phyloP scores from a whole-genome alignment of 2,888 invertebrate species.

The Thera obeliscata region DNA sequence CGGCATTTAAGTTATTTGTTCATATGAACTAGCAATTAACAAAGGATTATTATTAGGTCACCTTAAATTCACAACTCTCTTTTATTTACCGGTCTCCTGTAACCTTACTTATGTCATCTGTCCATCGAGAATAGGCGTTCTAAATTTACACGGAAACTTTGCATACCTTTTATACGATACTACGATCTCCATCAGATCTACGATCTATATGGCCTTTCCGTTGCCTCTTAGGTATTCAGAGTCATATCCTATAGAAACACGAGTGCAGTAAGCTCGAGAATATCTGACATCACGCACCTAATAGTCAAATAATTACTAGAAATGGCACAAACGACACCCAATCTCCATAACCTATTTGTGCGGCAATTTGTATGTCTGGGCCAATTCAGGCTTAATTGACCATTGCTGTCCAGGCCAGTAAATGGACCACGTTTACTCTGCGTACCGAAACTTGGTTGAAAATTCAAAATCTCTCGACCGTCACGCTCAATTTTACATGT shows the following conservation, averaged over 20 bases:
- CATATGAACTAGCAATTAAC: too few species aligned
- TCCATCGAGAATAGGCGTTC: too few species aligned
- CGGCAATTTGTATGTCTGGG: conserved; percentile 42
- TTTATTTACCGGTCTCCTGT: too few species aligned
- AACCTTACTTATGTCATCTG: too few species aligned
- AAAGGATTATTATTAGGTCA: too few species aligned
- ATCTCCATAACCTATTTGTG: conserved; percentile 39
- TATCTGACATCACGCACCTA: conserved; percentile 13
- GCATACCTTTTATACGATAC: too few species aligned
- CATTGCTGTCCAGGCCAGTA: conserved; percentile 33
- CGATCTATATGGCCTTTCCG: too few species aligned
- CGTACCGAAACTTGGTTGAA: conserved; percentile 30
- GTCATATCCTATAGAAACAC: neutral
- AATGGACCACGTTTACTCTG: conserved; percentile 47
- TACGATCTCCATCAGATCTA: too few species aligned
- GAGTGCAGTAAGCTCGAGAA: neutral
- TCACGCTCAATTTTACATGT: conserved; percentile 56
- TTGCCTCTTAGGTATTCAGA: too few species aligned
- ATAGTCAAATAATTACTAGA: conserved; percentile 9
- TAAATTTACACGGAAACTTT: too few species aligned
- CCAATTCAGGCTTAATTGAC: conserved; percentile 39
- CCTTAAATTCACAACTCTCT: too few species aligned
- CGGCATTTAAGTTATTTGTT: too few species aligned
- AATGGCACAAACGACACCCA: conserved; percentile 38
- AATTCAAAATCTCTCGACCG: conserved; percentile 36